These are phyloP conservation scores for Drosophila ambigua DNA, from an alignment of 1,140 invertebrate species.

Conservation along the genomic window DNA sequence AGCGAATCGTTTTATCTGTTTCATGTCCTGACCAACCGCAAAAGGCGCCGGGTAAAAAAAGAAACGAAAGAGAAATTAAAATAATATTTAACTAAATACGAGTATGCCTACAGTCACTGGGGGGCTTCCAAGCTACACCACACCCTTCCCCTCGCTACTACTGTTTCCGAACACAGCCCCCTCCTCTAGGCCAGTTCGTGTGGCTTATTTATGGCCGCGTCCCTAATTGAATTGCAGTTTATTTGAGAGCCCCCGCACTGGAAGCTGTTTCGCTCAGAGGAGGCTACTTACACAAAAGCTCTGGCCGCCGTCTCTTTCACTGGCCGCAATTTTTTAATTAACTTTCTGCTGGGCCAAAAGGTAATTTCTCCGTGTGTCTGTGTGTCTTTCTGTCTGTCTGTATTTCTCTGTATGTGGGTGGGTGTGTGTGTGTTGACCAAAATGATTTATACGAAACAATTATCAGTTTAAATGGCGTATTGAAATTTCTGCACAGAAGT, in stretches of 20 bases:
- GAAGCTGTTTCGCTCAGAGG: not conserved
- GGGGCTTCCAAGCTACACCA: too few species aligned
- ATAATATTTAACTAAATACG: conserved; percentile 77
- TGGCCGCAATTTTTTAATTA: conserved; percentile 80
- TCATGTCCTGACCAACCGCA: conserved; percentile 40
- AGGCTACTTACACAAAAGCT: conserved; percentile 74
- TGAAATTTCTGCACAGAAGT: conserved; percentile 70
- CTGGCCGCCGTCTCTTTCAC: conserved; percentile 6
- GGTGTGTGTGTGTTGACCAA: conserved; percentile 18
- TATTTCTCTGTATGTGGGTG: conserved; percentile 2
- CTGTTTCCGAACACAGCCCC: not conserved
- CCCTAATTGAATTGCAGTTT: conserved; percentile 81
- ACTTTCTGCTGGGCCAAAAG: conserved; percentile 63
- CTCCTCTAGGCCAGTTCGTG: not conserved
- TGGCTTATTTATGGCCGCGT: conserved; percentile 72
- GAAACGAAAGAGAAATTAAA: conserved; percentile 64
- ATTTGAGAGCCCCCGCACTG: conserved; percentile 46
- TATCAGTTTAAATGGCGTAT: conserved; percentile 81
- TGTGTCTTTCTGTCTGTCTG: not conserved
- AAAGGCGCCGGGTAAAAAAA: conserved; percentile 33
- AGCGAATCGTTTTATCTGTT: conserved; percentile 51
- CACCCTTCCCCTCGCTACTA: not conserved
- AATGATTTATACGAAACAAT: conserved; percentile 79
- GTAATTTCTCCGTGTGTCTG: conserved; percentile 35
- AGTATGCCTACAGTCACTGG: conserved; percentile 41